Evolutionary conservation across 2,888 invertebrate species (phyloP), one percentile per base, ranked within the genome.

Genomic region (Siphlonurus alternatus): DNA sequence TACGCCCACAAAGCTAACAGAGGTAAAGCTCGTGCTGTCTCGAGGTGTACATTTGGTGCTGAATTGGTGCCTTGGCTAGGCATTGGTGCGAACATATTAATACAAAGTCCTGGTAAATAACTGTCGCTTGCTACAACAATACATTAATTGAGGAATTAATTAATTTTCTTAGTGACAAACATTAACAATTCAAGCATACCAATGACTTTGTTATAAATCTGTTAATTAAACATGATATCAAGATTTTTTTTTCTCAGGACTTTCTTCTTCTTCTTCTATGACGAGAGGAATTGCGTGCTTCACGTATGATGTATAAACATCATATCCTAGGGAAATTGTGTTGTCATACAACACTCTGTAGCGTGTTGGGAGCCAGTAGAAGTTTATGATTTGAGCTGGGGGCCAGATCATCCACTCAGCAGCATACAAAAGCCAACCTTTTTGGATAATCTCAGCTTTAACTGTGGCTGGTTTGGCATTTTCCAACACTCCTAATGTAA

Each of bases 351-450:
- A 77, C 25, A 96, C 89, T 72, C 95, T 81, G 74, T 83, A 94
- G 70, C 80, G 84, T 7, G 87, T 83, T 10, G 94, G 90, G 68
- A 96, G 74, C 72, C 88, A 84, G 74, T 88, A 91, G 76, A 96
- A 96, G 75, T 95, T 96, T n/a, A 96, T 78, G 56, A 92, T 78
- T 74, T 96, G 95, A 1, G 93, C 93, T 3, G 90, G 89, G 0
- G 95, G 94, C 94, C 95, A 95, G 24, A 95, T 83, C 3, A 89
- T 73, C 89, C 93, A 94, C 74, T 96, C 95, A 1, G 92, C 93
- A 61, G 83, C 79, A 72, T 93, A 93, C 15, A 95, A 76, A 68
- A 79, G 83, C 79, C 83, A 82, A 22, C 88, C 89, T 75, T 94
- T 93, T 25, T 81, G 76, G 69, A 78, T 79, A 38, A 90, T 79